Base-by-base conservation (phyloP, 1,140 invertebrate species). In the Dufourea novaeangliae region DNA sequence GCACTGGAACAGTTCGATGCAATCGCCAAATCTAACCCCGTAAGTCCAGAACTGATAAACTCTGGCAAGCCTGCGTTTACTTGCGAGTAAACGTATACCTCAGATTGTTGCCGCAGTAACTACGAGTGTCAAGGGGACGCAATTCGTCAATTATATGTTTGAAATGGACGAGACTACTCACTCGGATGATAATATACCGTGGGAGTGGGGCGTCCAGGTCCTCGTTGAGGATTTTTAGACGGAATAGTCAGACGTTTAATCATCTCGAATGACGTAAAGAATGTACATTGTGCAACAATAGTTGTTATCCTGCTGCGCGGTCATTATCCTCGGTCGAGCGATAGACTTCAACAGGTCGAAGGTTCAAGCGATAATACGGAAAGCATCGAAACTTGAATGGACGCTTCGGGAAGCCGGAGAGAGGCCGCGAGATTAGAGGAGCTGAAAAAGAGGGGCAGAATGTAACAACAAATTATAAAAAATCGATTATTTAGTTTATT, bases 391-490 rank as follows among this genome's bases (percentile, higher is more conserved):
- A 17, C 46, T 50, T 17, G 5, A 4, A 6, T 46, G 44, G 5
- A 5, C 17, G 17, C 17, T 46, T 17, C 20, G 46, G 7, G 20
- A 7, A 50, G 2, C 46, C 46, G n/a, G 8, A 7, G 46, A n/a
- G 20, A 6, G 8, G 20, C 46, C 17, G n/a, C 17, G n/a, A 50
- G n/a, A 50, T n/a, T n/a, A 17, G 20, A 8, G 20, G n/a, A 17
- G 46, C 46, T 50, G 46, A 8, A 50, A 50, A 50, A n/a, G 46
- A 50, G 46, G n/a, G 46, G 20, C 46, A 50, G 17, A 50, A 50
- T 50, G 46, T 50, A 50, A 50, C 41, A 81, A 85, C 74, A 82
- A 85, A 84, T 82, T 81, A 75, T 85, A 68, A 72, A 83, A 72
- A 82, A 71, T 68, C 50, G 69, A 63, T 73, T 78, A 78, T 83